Evolutionary conservation across 2,797 vertebrate species (phyloP).

Genomic region (Micropoecilia bifurca): DNA sequence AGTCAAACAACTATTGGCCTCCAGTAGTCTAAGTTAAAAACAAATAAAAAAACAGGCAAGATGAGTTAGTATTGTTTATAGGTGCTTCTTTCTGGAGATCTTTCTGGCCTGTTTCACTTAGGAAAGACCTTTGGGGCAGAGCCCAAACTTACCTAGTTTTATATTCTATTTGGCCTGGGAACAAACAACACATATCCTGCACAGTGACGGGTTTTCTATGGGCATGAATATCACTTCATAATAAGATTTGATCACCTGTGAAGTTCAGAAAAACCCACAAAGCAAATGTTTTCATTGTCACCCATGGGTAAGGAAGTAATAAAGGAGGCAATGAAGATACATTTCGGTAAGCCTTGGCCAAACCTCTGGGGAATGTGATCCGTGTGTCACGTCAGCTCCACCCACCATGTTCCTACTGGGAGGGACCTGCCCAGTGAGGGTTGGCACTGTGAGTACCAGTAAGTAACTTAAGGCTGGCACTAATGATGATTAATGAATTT

Average conservation of each 20-base stretch:
- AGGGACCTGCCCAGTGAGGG: background rate
- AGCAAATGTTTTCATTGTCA: background rate
- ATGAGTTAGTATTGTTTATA: too few relatives aligned
- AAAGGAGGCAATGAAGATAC: background rate
- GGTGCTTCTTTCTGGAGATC: too few relatives aligned
- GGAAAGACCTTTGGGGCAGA: too few relatives aligned
- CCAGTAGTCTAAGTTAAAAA: too few relatives aligned
- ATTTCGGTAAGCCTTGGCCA: background rate
- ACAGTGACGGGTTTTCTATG: background rate
- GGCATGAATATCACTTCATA: background rate
- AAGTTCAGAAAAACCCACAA: background rate
- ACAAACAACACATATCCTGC: too few relatives aligned
- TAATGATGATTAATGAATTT: background rate
- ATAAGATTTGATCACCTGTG: background rate
- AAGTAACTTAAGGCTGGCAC: background rate
- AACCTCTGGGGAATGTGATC: background rate
- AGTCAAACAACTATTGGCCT: too few relatives aligned
- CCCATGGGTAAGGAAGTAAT: background rate
- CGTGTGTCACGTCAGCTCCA: background rate
- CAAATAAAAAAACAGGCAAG: too few relatives aligned
- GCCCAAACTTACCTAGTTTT: too few relatives aligned
- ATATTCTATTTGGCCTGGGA: too few relatives aligned
- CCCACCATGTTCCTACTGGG: background rate
- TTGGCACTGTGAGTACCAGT: background rate
- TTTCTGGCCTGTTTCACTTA: too few relatives aligned